phyloP scores from a whole-genome alignment of 2,888 invertebrate species.

The Tipula lateralis region DNA sequence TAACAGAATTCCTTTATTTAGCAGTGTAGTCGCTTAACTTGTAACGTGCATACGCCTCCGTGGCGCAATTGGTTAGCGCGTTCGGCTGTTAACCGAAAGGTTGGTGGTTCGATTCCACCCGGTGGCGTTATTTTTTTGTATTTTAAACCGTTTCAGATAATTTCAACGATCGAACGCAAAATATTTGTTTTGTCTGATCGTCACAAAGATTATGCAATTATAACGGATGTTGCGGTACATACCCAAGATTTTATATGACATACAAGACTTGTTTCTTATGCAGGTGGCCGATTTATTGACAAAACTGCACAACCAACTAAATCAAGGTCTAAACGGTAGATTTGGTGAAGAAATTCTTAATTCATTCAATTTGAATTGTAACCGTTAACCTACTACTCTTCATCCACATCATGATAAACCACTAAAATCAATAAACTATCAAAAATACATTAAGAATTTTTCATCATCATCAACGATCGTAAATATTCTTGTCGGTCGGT shows the following conservation, averaged over 20 bases:
- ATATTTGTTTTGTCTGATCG: too few relatives aligned
- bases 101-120: conserved; percentile 31
- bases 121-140: not conserved
- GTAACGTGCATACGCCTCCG: too few relatives aligned
- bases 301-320: not conserved
- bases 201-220: too few relatives aligned
- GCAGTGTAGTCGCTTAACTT: too few relatives aligned
- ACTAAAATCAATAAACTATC: not conserved
- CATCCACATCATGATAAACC: not conserved
- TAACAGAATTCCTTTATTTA: too few relatives aligned
- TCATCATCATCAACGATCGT: not conserved
- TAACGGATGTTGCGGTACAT: too few relatives aligned
- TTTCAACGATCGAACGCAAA: too few relatives aligned
- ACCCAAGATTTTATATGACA: too few relatives aligned
- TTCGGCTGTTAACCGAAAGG: conserved; percentile 32
- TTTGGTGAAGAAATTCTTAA: not conserved
- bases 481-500: not conserved
- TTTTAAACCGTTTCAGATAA: too few relatives aligned
- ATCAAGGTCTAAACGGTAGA: not conserved
- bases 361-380: not conserved
- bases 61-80: conserved; percentile 30
- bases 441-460: not conserved
- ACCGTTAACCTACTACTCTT: not conserved
- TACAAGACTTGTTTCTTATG: too few relatives aligned
- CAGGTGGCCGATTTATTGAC: not conserved